Percentiles rank a stretch among this genome's conserved stretches.
Evolutionary conservation across 2,797 vertebrate genomes (phyloP).

Genomic region (Sternarchorhynchus goeldii): DNA sequence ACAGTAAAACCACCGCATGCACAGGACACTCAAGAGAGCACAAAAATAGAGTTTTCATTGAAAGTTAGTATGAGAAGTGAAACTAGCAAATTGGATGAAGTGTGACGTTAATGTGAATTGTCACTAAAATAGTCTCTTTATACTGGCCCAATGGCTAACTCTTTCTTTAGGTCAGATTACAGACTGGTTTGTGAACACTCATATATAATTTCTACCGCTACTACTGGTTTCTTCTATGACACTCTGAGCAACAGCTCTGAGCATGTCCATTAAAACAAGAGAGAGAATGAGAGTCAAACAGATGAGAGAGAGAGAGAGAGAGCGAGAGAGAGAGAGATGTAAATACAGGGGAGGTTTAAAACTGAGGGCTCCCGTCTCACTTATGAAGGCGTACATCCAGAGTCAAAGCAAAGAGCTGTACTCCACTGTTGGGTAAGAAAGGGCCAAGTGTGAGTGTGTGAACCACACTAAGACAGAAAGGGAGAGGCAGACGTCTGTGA

Average conservation of each 20-base stretch:
- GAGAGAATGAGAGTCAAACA: neutral
- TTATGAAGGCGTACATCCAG: too few relatives aligned
- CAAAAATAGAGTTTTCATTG: neutral
- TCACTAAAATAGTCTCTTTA: too few relatives aligned
- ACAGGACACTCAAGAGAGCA: neutral
- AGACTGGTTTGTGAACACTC: neutral
- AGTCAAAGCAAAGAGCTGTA: too few relatives aligned
- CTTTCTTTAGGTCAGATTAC: neutral
- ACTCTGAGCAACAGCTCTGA: neutral
- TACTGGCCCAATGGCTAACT: neutral
- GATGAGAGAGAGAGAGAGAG: neutral
- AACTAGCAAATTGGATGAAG: neutral
- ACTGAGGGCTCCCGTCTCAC: too few relatives aligned
- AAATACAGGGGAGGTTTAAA: too few relatives aligned
- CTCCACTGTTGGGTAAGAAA: too few relatives aligned
- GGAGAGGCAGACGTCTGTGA: neutral
- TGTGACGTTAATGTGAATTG: neutral
- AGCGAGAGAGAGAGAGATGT: constrained; percentile 1
- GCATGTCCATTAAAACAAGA: neutral
- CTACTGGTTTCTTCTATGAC: neutral
- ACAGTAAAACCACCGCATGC: neutral
- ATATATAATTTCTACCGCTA: neutral
- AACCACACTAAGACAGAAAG: neutral
- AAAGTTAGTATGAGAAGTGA: constrained; percentile 4
- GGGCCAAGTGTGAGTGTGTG: neutral